Base-by-base conservation (phyloP, 2,797 vertebrate species). In the Numenius phaeopus region DNA sequence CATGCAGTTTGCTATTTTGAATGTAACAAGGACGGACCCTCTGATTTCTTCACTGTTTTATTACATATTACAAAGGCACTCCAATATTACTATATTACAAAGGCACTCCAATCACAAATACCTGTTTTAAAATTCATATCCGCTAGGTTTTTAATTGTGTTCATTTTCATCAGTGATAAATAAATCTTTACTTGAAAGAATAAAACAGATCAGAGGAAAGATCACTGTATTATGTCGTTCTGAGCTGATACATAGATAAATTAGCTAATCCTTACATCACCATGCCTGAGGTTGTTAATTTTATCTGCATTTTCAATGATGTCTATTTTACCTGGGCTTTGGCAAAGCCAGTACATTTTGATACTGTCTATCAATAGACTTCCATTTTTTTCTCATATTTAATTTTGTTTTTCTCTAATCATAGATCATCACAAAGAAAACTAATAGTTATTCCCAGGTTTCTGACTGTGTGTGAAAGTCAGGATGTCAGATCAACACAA, bases 401-500 rank as follows among this genome's bases (percentile, higher is more conserved):
- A 90, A 40, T 88, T 94, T 89, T 92, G 66, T 26, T 95, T 94
- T 90, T 96, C 73, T 96, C 44, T 92, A 82, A 90, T 87, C 89
- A 88, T 75, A 96, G 90, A 91, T 61, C 23, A 16, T 59, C 82
- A 83, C 64, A 92, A 95, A 91, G 94, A 95, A 96, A 96, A 86
- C 90, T 72, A 94, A 90, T 81, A 89, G 93, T 95, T 96, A 91
- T 90, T 96, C 70, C 89, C 89, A 83, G 93, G 86, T 95, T 97
- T 95, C 91, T 96, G 70, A 73, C 91, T 90, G 85, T 87, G 89
- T 76, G 87, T 83, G 82, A 84, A 97, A 96, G 94, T 89, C 92
- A 97, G 73, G 54, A 96, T 95, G 95, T 97, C 97, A 97, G 91
- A 92, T 81, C 94, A 97, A 97, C 92, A 93, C 83, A 96, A 91